These are phyloP conservation scores for Poecilobothrus nobilitatus DNA, from an alignment of 2,888 invertebrate genomes.

Conservation along the genomic window DNA sequence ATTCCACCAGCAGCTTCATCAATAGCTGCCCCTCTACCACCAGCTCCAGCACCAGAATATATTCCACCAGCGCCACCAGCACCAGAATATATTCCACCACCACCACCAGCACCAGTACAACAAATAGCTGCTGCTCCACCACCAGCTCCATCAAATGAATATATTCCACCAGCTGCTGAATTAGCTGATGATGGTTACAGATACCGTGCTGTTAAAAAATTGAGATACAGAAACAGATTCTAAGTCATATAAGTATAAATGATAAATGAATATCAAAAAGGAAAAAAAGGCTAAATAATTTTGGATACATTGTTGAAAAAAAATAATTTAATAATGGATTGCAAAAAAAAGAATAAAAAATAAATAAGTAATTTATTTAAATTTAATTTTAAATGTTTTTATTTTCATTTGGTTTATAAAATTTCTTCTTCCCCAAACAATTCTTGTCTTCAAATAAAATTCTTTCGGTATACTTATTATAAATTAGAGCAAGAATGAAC, in stretches of 20 bases:
- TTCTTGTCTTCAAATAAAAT: no score
- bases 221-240: neutral
- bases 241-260: neutral
- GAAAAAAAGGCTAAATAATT: no score
- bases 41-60: conserved; percentile 3
- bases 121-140: neutral
- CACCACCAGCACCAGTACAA: neutral
- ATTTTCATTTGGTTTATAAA: no score
- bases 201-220: neutral
- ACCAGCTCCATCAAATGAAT: conserved; percentile 1
- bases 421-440: no score
- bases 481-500: no score
- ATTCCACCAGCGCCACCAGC: neutral
- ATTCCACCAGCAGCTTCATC: neutral
- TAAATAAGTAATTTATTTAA: no score
- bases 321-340: no score
- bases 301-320: no score
- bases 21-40: neutral
- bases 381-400: no score
- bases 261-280: no score
- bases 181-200: neutral
- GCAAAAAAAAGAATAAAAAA: no score
- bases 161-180: neutral
- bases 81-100: neutral
- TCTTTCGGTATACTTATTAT: no score